A percentile compares a stretch with the other conserved stretches of the same genome.
Evolutionary conservation across 1,140 invertebrate genomes (phyloP).

Genomic region (Archivesica marissinica): DNA sequence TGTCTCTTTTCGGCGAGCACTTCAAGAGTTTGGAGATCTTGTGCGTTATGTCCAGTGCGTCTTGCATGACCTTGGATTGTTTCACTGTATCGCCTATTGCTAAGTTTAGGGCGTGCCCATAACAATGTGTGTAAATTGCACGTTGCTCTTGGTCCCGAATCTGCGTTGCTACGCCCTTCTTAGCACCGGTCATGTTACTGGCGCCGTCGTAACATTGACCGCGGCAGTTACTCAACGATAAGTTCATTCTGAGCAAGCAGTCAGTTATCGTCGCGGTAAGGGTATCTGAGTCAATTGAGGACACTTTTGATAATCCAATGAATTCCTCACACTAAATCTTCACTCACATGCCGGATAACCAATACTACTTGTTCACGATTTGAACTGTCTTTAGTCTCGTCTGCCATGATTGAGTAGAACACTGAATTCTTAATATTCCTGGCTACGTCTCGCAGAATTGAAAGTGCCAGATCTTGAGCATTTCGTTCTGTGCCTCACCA

Average conservation of each 20-base stretch:
- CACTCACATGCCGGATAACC: conserved; percentile 38
- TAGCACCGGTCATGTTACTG: no score
- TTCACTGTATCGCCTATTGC: conserved; percentile 13
- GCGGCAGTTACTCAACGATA: no score
- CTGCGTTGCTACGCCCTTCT: not conserved
- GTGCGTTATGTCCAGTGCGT: conserved; percentile 6
- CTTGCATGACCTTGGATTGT: not conserved
- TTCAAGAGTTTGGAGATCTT: conserved; percentile 6
- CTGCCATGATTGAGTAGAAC: conserved; percentile 49
- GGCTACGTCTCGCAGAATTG: conserved; percentile 27
- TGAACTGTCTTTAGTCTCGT: conserved; percentile 52
- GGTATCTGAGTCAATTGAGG: conserved; percentile 8
- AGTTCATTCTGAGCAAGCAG: not conserved
- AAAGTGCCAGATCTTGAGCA: not conserved
- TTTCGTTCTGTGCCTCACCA: not conserved
- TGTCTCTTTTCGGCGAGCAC: no score
- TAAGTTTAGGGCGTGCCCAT: no score
- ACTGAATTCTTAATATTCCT: not conserved
- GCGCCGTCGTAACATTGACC: not conserved
- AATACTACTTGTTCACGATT: no score
- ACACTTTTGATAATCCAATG: conserved; percentile 41
- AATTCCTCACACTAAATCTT: conserved; percentile 29
- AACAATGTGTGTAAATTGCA: not conserved
- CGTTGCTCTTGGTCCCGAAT: not conserved
- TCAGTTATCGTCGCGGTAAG: conserved; percentile 34